Base-by-base conservation (phyloP, 2,113 vertebrate genomes). In the Aphelocoma coerulescens region DNA sequence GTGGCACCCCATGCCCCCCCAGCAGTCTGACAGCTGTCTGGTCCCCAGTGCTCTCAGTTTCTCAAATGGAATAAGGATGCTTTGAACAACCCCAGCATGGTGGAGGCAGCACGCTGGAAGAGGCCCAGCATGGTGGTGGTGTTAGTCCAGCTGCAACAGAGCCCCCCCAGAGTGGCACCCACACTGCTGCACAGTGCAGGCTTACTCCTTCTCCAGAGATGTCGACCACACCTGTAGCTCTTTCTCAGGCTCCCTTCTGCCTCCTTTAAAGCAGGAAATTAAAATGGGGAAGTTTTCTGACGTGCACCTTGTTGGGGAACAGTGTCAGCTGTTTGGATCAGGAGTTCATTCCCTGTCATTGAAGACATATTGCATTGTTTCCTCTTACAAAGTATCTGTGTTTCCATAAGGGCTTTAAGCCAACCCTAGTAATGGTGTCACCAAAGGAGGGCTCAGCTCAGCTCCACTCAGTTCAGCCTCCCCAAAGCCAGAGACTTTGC, bases 91-190 rank as follows among this genome's bases (percentile, higher is more conserved):
- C 23, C 28, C 22, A 26, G n/a, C 6, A 14, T 0, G 3, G 27
- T 3, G 3, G 6, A 2, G 3, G 8, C 6, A 8, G 55, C 0
- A 0, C 1, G 0, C 1, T 14, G 68, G 17, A 59, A 73, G 28
- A 54, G 81, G 44, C 69, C 37, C 2, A 2, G 30, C 65, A 39
- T 1, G 1, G 39, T 1, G 1, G 39, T 1, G 1, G 9, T 16
- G 48, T 37, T 18, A 41, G 37, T 24, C 58, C 5, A 6, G 52
- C 39, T 37, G 48, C 2, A 3, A 2, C 5, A 11, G 51, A 48
- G 19, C 2, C 5, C 20, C 16, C 35, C 32, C 2, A 35, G 15
- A 17, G 0, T 35, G 46, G 23, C 41, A 65, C 23, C 12, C 17
- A 6, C 35, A 11, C 35, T 41, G 26, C 78, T 62, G 49, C 11